These are phyloP conservation scores for Drosophila nigricruria DNA, from an alignment of 2,888 invertebrate species.

Conservation along the genomic window DNA sequence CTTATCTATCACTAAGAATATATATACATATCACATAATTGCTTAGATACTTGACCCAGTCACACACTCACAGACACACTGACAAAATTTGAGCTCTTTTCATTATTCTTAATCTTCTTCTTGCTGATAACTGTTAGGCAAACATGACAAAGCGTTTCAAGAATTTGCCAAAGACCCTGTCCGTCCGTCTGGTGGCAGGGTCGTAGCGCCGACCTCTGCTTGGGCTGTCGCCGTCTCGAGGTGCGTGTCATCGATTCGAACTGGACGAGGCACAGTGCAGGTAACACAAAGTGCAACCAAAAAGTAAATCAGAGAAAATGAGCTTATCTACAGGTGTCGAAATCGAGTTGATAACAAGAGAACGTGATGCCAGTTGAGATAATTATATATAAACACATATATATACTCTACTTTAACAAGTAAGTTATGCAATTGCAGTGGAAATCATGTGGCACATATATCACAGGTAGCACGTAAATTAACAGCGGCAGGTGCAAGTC, in stretches of 20 bases:
- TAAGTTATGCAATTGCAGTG: constrained; percentile 26
- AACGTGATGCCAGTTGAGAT: constrained; percentile 28
- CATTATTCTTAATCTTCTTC: constrained; percentile 4
- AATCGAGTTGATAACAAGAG: constrained; percentile 45
- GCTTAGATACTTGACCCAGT: constrained; percentile 12
- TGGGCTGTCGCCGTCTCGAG: constrained; percentile 10
- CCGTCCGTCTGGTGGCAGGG: constrained; percentile 23
- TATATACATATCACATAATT: background rate
- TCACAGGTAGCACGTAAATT: constrained; percentile 40
- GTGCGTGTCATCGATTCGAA: constrained; percentile 32
- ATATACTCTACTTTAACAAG: background rate
- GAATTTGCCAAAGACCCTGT: background rate
- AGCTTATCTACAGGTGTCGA: constrained; percentile 59
- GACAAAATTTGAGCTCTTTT: background rate
- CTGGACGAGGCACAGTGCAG: constrained; percentile 17
- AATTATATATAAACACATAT: constrained; percentile 12
- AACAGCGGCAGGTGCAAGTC: constrained; percentile 24
- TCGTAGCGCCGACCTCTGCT: constrained; percentile 34
- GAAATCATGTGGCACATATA: constrained; percentile 25
- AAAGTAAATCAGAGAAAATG: constrained; percentile 47
- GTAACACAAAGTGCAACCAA: background rate
- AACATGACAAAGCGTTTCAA: constrained; percentile 7
- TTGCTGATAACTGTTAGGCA: background rate
- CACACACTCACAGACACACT: background rate
- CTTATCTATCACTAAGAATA: background rate